Evolutionary conservation across 2,113 vertebrate species (phyloP).

Genomic region (Andinoacara biseriatus): DNA sequence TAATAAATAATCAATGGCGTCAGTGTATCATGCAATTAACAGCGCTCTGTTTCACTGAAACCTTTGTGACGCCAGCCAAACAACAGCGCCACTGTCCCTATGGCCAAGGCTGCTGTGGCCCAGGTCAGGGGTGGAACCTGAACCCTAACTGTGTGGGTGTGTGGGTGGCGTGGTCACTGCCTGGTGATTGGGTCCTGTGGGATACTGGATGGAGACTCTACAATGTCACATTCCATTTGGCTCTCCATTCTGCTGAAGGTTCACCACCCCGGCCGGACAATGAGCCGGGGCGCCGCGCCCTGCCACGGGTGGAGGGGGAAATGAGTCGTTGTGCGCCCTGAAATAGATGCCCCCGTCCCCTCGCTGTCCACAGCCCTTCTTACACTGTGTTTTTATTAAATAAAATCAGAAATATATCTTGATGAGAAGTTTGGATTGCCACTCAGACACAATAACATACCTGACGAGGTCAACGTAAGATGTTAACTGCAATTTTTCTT

Average conservation of each 20-base stretch:
- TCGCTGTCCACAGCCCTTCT: background rate
- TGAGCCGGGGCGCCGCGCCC: slow-evolving; percentile 68
- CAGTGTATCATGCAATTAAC: background rate
- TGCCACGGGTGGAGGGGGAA: slow-evolving; percentile 48
- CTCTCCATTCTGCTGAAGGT: slow-evolving; percentile 62
- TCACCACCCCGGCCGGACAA: slow-evolving; percentile 70
- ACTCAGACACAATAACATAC: too few species aligned
- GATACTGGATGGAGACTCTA: slow-evolving; percentile 51
- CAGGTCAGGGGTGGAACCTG: slow-evolving; percentile 64
- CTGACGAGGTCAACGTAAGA: background rate
- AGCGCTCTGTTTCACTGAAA: background rate
- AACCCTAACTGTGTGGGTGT: slow-evolving; percentile 35
- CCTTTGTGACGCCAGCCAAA: slow-evolving; percentile 48
- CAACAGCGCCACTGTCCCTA: slow-evolving; percentile 63
- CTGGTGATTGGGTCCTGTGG: slow-evolving; percentile 50
- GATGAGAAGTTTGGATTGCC: background rate
- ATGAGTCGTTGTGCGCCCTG: slow-evolving; percentile 54
- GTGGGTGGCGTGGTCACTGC: slow-evolving; percentile 12
- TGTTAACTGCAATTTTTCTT: background rate
- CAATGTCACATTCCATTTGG: slow-evolving; percentile 69
- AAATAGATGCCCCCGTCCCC: slow-evolving; percentile 60
- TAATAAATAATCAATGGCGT: slow-evolving; percentile 3
- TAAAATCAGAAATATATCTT: background rate
- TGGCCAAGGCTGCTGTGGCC: slow-evolving; percentile 28
- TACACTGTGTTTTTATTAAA: too few species aligned